Evolutionary conservation across 2,797 vertebrate genomes (phyloP).

Genomic region (Crenichthys baileyi): DNA sequence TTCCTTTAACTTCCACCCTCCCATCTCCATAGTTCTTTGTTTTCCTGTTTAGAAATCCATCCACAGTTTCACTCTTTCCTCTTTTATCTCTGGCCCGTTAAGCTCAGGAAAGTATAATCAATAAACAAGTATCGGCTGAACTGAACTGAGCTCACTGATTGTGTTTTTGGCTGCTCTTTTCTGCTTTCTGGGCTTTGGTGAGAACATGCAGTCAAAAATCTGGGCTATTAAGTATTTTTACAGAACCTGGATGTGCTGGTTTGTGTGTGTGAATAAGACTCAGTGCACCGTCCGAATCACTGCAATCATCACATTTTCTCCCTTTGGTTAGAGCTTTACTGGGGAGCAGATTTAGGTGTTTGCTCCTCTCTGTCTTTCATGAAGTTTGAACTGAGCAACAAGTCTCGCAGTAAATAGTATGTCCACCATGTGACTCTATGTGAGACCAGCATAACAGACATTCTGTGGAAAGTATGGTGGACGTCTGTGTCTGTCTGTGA

Average conservation of each 20-base stretch:
- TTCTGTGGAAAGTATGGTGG: neutral
- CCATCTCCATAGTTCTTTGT: constrained; percentile 4
- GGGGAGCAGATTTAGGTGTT: constrained; percentile 51
- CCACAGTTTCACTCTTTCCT: constrained; percentile 37
- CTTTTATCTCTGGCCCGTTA: constrained; percentile 41
- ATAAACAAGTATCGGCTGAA: constrained; percentile 50
- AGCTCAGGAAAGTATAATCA: constrained; percentile 61
- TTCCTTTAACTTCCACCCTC: constrained; percentile 21
- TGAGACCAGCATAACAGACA: constrained; percentile 32
- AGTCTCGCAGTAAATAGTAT: constrained; percentile 14
- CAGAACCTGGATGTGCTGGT: constrained; percentile 1
- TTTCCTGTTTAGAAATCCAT: constrained; percentile 14
- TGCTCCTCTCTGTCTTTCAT: constrained; percentile 63
- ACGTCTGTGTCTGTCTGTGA: neutral
- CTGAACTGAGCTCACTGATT: constrained; percentile 27
- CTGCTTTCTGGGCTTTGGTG: neutral
- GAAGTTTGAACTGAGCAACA: constrained; percentile 47
- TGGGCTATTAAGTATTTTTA: neutral
- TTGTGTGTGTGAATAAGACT: neutral
- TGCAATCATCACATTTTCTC: constrained; percentile 66
- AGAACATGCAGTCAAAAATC: neutral
- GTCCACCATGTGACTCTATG: constrained; percentile 21
- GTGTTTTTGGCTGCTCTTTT: neutral
- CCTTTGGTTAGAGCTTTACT: constrained; percentile 38
- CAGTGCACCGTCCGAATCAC: constrained; percentile 49